Base-by-base conservation (phyloP, 2,888 invertebrate genomes). In the Dioctria rufipes region DNA sequence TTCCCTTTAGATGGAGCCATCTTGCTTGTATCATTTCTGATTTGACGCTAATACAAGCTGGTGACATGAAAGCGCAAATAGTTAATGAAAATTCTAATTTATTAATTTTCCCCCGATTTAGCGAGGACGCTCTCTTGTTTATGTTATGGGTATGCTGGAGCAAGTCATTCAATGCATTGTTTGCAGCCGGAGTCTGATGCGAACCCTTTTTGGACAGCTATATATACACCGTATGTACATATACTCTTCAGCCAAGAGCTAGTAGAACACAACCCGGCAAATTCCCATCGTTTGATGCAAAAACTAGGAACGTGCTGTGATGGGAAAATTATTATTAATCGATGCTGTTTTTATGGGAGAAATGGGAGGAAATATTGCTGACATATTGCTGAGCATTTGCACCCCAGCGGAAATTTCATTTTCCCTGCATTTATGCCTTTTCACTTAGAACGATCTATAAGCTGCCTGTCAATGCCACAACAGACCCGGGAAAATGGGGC, bases 311-410 rank as follows among this genome's bases (percentile, higher is more conserved):
- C 61, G 61, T 77, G 43, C 75, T 46, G 13, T 77, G 75, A 77
- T 77, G 75, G 46, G 75, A 61, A 61, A 77, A 77, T 77, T 77
- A 77, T 77, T 77, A 77, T 77, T 77, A 77, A 77, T 77, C 75
- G 61, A 77, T 77, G 75, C 75, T 43, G 40, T 58, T 73, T 73
- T 73, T 58, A 73, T 58, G 43, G 46, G 61, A 60, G 71, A 4
- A 61, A n/a, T 11, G 61, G 75, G 75, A 61, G 75, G 75, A 77
- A 77, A 77, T 77, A 77, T 77, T 77, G 75, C 75, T 77, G 75
- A 77, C 75, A 77, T 77, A 77, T 77, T 77, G 75, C 75, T 61
- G 40, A 77, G 61, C 61, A 77, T 77, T 77, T 77, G 61, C 61
- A 61, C 75, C 75, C 60, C 61, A 43, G 60, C 46, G 75, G 75